Percentiles rank a stretch among this genome's conserved stretches.
Conservation (phyloP, 2,113 vertebrate genomes). For the Pristiophorus japonicus region DNA sequence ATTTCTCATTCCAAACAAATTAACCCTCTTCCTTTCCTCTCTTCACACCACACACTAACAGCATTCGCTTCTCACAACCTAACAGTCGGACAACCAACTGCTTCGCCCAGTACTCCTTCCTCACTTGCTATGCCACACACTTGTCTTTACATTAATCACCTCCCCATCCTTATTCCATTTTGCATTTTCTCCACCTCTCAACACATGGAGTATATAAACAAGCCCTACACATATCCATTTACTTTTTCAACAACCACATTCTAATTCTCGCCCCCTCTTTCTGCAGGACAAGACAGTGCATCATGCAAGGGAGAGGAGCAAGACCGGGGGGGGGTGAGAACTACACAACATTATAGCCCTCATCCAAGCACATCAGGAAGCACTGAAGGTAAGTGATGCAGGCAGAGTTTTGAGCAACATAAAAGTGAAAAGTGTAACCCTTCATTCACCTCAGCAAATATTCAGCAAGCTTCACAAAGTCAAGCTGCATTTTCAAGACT, state of each 20-base stretch:
- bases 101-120: background rate
- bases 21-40: background rate
- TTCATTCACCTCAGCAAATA: background rate
- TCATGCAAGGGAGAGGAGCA: background rate
- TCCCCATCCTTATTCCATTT: background rate
- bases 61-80: background rate
- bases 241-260: background rate
- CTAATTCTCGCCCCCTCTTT: background rate
- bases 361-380: background rate
- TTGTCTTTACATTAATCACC: background rate
- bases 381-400: background rate
- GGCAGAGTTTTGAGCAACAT: background rate
- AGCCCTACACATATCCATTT: background rate
- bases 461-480: background rate
- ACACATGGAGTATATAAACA: background rate
- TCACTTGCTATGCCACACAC: background rate
- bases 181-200: background rate
- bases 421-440: background rate
- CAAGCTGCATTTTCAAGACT: background rate
- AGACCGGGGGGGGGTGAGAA: background rate
- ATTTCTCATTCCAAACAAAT: background rate
- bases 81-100: background rate
- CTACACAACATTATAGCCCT: background rate
- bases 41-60: background rate
- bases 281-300: background rate